These are phyloP conservation scores for Cromileptes altivelis DNA, from an alignment of 2,113 vertebrate species.

Conservation along the genomic window DNA sequence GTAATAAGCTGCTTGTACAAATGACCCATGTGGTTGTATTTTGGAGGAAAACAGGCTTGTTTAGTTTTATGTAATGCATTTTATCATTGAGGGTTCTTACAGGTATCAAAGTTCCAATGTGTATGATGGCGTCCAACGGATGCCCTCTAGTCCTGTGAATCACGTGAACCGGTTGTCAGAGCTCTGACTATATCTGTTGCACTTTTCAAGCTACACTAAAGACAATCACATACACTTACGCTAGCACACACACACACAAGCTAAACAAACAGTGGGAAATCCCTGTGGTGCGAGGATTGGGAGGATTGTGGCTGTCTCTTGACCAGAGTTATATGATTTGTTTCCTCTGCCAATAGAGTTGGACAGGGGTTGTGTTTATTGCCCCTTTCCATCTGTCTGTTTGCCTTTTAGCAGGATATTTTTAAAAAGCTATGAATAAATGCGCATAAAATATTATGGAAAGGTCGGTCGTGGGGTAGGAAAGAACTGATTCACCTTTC, in stretches of 20 bases:
- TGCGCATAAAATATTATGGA: neutral
- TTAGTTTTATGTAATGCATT: neutral
- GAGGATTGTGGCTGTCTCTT: conserved; percentile 15
- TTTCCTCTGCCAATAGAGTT: conserved; percentile 15
- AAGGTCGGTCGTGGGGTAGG: neutral
- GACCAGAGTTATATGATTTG: conserved; percentile 21
- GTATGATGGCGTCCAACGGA: neutral
- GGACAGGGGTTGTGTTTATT: conserved; percentile 25
- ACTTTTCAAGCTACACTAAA: neutral
- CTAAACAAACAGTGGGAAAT: conserved; percentile 45
- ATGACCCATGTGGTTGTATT: too few species aligned
- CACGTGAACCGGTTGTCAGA: neutral
- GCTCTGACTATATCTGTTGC: neutral
- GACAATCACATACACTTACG: neutral
- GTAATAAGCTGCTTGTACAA: too few species aligned
- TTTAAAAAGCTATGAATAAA: conserved; percentile 4
- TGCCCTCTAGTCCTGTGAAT: conserved; percentile 48
- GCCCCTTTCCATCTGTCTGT: conserved; percentile 12
- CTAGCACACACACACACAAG: conserved; percentile 26
- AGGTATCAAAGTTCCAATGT: neutral
- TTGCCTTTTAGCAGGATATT: conserved; percentile 20
- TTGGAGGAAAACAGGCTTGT: too few species aligned
- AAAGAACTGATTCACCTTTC: conserved; percentile 3
- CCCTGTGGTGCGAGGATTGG: conserved; percentile 7
- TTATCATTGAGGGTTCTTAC: neutral